phyloP scores from a whole-genome alignment of 2,888 invertebrate genomes.

The Plebejus anna region DNA sequence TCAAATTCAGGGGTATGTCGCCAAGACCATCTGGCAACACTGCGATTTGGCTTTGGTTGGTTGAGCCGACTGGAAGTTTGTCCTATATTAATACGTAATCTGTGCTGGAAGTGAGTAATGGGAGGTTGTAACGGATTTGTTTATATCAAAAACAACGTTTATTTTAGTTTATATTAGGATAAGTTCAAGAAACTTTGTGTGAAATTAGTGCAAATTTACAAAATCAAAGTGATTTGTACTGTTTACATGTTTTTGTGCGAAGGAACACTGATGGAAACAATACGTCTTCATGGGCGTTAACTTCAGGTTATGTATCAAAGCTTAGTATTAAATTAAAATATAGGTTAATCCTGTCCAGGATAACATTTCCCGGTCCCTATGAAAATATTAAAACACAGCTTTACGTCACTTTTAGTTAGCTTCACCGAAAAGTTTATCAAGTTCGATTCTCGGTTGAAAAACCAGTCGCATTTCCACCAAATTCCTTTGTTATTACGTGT shows the following conservation, averaged over 20 bases:
- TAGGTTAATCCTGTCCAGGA: constrained; percentile 50
- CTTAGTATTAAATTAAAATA: constrained; percentile 70
- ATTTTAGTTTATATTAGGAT: constrained; percentile 45
- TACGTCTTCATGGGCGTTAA: constrained; percentile 73
- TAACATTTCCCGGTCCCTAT: constrained; percentile 31
- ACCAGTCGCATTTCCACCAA: constrained; percentile 1
- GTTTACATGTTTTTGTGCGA: constrained; percentile 46
- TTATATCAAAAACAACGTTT: constrained; percentile 53
- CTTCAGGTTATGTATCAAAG: constrained; percentile 67
- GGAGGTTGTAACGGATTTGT: constrained; percentile 58
- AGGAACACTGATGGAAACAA: constrained; percentile 45
- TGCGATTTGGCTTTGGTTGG: too few species aligned
- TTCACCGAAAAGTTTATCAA: not conserved
- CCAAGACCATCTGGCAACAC: too few species aligned
- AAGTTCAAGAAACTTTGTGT: constrained; percentile 28
- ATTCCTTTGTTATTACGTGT: constrained; percentile 4
- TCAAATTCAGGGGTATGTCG: too few species aligned
- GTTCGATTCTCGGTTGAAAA: constrained; percentile 10
- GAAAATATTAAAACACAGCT: not conserved
- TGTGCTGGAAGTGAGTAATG: constrained; percentile 56
- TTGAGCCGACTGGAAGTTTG: too few species aligned
- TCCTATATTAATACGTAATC: too few species aligned
- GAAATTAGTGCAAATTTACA: constrained; percentile 32
- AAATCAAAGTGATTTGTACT: constrained; percentile 36
- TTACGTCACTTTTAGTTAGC: not conserved